A percentile compares a stretch with the other conserved stretches of the same genome.
phyloP scores from a whole-genome alignment of 2,888 invertebrate species.

The Cryptocephalus primarius region DNA sequence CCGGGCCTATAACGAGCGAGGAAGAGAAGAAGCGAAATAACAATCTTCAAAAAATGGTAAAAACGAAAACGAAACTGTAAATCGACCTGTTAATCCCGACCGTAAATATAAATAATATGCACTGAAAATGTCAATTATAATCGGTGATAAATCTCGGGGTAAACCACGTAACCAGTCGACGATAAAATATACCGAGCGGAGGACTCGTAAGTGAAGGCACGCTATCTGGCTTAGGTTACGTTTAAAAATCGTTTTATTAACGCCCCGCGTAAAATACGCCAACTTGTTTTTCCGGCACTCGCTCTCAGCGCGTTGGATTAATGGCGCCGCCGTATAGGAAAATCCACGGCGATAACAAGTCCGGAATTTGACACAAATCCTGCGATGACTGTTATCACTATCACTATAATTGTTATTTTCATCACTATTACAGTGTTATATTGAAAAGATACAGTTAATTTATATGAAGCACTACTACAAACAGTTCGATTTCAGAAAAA shows the following conservation, averaged over 20 bases:
- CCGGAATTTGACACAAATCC: too few species aligned
- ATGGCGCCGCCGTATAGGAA: too few species aligned
- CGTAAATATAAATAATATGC: constrained; percentile 27
- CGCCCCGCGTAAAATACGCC: not conserved
- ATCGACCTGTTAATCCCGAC: constrained; percentile 23
- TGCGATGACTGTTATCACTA: too few species aligned
- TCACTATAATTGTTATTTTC: too few species aligned
- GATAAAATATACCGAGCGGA: constrained; percentile 23
- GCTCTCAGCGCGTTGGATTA: too few species aligned
- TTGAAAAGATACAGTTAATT: too few species aligned
- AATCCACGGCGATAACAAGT: too few species aligned
- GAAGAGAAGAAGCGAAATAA: too few species aligned
- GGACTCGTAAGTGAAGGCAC: constrained; percentile 18
- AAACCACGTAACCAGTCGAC: constrained; percentile 22
- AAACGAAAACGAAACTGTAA: constrained; percentile 17
- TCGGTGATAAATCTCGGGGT: constrained; percentile 24
- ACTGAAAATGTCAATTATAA: constrained; percentile 28
- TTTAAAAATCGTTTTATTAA: constrained; percentile 17
- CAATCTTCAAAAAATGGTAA: constrained; percentile 9
- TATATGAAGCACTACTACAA: too few species aligned
- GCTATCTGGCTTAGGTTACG: constrained; percentile 16
- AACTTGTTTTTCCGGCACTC: constrained; percentile 12
- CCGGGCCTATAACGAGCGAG: too few species aligned
- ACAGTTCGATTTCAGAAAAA: too few species aligned
- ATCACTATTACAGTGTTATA: too few species aligned